phyloP scores from a whole-genome alignment of 2,888 invertebrate species.

The Limnephilus rhombicus region DNA sequence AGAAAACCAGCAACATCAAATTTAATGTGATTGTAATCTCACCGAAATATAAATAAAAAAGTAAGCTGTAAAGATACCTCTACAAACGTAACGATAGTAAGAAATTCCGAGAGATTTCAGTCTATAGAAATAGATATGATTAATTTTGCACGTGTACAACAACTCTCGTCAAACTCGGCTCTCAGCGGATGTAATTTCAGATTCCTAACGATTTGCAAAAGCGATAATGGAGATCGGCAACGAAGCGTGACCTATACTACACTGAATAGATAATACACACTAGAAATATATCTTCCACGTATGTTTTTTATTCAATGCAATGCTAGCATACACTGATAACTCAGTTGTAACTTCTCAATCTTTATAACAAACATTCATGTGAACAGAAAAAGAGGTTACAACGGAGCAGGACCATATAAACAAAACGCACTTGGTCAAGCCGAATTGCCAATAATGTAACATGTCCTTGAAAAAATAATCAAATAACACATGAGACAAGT shows the following conservation, averaged over 20 bases:
- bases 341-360: neutral
- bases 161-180: neutral
- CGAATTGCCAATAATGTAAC: neutral
- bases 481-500: neutral
- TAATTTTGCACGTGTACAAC: slow-evolving; percentile 37
- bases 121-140: neutral
- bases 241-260: neutral
- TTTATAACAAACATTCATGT: neutral
- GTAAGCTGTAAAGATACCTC: neutral
- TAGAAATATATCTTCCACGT: no score
- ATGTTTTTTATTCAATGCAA: neutral
- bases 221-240: slow-evolving; percentile 22
- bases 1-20: neutral
- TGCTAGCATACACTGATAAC: neutral
- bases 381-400: neutral
- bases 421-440: neutral
- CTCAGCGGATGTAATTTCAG: slow-evolving; percentile 37
- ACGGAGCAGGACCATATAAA: neutral
- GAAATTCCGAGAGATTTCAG: neutral
- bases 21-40: neutral
- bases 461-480: neutral
- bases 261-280: no score
- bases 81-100: neutral
- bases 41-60: neutral
- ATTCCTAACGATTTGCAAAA: slow-evolving; percentile 40